Conservation (phyloP, 1,140 invertebrate genomes). For the Drosophila lacertosa region DNA sequence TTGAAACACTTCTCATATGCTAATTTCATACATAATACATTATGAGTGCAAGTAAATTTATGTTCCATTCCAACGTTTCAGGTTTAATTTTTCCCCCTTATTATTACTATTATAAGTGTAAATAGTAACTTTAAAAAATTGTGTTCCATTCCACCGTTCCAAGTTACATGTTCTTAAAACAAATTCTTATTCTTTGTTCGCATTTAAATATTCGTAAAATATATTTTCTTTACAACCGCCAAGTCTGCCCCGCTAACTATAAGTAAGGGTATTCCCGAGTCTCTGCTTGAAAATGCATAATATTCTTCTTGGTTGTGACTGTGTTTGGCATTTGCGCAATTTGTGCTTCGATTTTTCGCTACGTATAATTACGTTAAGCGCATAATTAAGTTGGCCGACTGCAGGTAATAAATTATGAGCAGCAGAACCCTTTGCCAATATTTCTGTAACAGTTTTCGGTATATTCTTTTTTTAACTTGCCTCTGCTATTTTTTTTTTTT, state of each 20-base stretch:
- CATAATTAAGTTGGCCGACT: slow-evolving; percentile 73
- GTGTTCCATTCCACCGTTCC: too few species aligned
- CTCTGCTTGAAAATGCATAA: not conserved
- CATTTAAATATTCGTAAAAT: too few species aligned
- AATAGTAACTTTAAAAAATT: too few species aligned
- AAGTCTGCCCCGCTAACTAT: not conserved
- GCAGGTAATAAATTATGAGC: slow-evolving; percentile 71
- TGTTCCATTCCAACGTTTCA: too few species aligned
- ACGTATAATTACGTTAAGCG: slow-evolving; percentile 68
- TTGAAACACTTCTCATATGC: too few species aligned
- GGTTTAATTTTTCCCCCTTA: too few species aligned
- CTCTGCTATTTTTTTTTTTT: not conserved
- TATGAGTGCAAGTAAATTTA: too few species aligned
- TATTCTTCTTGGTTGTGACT: slow-evolving; percentile 20
- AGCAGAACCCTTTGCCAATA: slow-evolving; percentile 48
- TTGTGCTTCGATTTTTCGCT: slow-evolving; percentile 65
- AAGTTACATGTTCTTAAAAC: too few species aligned
- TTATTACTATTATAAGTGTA: too few species aligned
- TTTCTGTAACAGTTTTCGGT: slow-evolving; percentile 17
- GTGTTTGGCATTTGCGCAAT: slow-evolving; percentile 43
- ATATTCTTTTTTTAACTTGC: not conserved
- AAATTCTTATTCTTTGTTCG: too few species aligned
- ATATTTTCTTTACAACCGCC: too few species aligned
- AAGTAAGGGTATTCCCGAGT: not conserved
- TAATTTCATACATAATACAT: too few species aligned